Base-by-base conservation (phyloP, 2,888 invertebrate species). In the Mantis religiosa region DNA sequence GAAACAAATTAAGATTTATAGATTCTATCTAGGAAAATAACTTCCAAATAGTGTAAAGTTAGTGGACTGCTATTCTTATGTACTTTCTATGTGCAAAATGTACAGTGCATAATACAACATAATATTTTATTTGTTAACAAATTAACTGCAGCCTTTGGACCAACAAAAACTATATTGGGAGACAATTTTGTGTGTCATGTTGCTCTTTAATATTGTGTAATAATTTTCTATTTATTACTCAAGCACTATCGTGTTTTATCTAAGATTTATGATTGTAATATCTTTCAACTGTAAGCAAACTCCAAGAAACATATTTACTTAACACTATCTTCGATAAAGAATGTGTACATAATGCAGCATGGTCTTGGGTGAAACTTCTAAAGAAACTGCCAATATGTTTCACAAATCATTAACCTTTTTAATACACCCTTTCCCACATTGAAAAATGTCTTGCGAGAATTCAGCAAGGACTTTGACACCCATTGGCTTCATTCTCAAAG, bases 231-330 rank as follows among this genome's bases (percentile, higher is more conserved):
- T 71, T 71, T 20, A 71, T 71, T 71, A 71, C 25, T 71, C 20
- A 20, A 20, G 25, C 54, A 71, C 25, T 71, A 20, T 71, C 54
- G 20, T 71, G 54, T 71, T 71, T 71, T 14, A 71, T 54, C 54
- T 71, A 71, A 71, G 54, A 71, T 71, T 71, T 27, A 81, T 71
- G 30, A 86, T 41, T 86, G 86, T 81, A 71, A 86, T 28, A 86
- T 71, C 81, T 86, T 30, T 82, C 20, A 71, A 84, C 88, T 84
- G 88, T 88, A 88, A 88, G 88, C 54, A 88, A 88, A 88, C 88
- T 88, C 88, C 88, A 88, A 88, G 83, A 88, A 28, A 83, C 20
- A 83, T 87, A 88, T 88, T 86, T 86, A 86, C 86, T 81, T 86
- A 86, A 54, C 28, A 28, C 54, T 85, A 30, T 41, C 28, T 30